phyloP scores from a whole-genome alignment of 2,888 invertebrate species.

The Eilema caniola region DNA sequence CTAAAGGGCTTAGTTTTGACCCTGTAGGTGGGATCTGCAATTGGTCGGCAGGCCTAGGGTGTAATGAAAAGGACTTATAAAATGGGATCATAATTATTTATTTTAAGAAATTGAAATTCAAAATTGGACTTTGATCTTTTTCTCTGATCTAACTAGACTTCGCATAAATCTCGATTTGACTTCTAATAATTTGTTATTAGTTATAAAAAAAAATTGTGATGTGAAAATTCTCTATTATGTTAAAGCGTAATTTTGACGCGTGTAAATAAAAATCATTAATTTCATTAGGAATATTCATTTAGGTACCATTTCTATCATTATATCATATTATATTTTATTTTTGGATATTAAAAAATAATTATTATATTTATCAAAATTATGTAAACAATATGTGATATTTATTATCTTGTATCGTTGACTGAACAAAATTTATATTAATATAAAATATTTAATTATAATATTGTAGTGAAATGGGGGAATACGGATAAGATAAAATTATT shows the following conservation, averaged over 20 bases:
- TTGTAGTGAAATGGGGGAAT: constrained; percentile 5
- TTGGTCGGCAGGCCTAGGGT: constrained; percentile 94
- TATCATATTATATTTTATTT: constrained; percentile 19
- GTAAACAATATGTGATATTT: constrained; percentile 41
- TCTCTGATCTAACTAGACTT: constrained; percentile 5
- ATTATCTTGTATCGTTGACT: constrained; percentile 55
- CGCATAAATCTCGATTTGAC: neutral
- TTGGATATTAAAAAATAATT: constrained; percentile 26
- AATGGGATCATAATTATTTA: neutral
- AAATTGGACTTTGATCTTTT: constrained; percentile 1
- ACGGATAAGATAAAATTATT: neutral
- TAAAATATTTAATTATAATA: constrained; percentile 27
- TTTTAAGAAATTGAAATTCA: constrained; percentile 9
- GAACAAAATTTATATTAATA: constrained; percentile 50
- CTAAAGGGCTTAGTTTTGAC: constrained; percentile 94
- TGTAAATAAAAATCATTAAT: constrained; percentile 36
- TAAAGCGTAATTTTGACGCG: constrained; percentile 23
- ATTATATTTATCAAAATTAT: constrained; percentile 30
- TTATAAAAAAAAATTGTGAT: constrained; percentile 13
- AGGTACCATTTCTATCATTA: constrained; percentile 15
- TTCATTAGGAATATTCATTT: constrained; percentile 13
- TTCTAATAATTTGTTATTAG: constrained; percentile 16
- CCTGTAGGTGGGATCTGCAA: constrained; percentile 97
- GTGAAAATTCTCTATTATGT: constrained; percentile 9
- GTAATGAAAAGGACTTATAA: constrained; percentile 86